Evolutionary conservation across 2,888 invertebrate species (phyloP), one percentile per base, ranked within the genome.

Genomic region (Xestia sexstrigata): DNA sequence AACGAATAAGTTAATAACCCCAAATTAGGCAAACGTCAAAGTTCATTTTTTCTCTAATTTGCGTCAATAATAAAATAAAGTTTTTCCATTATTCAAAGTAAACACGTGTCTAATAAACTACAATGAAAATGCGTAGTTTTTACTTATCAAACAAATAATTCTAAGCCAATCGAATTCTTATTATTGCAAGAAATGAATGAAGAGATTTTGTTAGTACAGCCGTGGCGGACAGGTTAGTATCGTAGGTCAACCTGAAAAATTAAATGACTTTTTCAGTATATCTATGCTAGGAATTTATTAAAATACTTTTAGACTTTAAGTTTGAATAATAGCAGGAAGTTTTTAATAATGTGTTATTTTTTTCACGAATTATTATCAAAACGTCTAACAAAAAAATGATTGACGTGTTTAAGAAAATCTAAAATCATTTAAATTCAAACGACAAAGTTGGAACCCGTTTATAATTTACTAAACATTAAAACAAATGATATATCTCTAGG

Each of bases 11-110:
- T 23, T 17, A 20, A 49, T 49, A 52, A 23, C 7, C n/a, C 20
- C 9, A 78, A 80, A 49, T 60, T 17, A 60, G 42, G n/a, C 55
- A 17, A 30, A 13, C 49, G 20, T 2, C 9, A 72, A 52, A 15
- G 42, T 15, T 39, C 0, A 8, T 1, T 52, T 63, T 23, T 81
- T 72, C 13, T 62, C 5, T 42, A 35, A 45, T 30, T 63, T 73
- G 23, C 26, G 52, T 63, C 58, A 69, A 20, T 23, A 13, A 15
- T 20, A 13, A 49, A 30, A 23, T 42, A 0, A 42, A 11, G 2
- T 30, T 52, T 55, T 58, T 49, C 1, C n/a, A 23, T 8, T 47
- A 9, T 15, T 17, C 30, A 13, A n/a, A 20, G 30, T 30, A 8
- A 65, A 45, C 17, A 26, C 8, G 17, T 45, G 1, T 7, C 45